phyloP scores from a whole-genome alignment of 2,797 vertebrate species.

The Bradypodion pumilum region DNA sequence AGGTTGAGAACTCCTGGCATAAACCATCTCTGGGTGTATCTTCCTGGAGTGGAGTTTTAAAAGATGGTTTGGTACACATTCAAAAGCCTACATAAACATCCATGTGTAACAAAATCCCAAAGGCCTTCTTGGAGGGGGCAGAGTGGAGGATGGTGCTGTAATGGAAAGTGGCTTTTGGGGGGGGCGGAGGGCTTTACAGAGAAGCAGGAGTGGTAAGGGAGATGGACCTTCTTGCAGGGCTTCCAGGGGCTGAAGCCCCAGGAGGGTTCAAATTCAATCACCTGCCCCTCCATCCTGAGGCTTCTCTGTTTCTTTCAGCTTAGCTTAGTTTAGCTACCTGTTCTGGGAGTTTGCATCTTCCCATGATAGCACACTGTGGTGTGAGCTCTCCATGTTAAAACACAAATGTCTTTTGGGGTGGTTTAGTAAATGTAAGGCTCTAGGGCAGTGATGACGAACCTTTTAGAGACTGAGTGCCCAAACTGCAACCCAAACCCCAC shows the following conservation, averaged over 20 bases:
- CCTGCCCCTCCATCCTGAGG: neutral
- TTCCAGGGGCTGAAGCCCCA: neutral
- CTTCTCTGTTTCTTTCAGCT: neutral
- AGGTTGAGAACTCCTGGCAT: too few species aligned
- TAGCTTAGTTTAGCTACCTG: neutral
- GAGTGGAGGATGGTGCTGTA: neutral
- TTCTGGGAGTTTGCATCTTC: neutral
- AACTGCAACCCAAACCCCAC: too few species aligned
- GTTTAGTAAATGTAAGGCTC: too few species aligned
- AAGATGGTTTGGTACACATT: neutral
- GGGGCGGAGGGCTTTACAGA: neutral
- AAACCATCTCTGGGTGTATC: conserved; percentile 47
- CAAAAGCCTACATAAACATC: neutral
- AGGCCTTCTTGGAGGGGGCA: neutral
- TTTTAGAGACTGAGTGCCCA: too few species aligned
- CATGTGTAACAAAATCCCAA: neutral
- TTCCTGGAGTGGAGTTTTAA: neutral
- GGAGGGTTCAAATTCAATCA: too few species aligned
- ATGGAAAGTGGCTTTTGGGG: neutral
- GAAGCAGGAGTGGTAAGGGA: neutral
- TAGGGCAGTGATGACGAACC: too few species aligned
- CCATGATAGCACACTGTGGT: neutral
- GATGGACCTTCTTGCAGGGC: too few species aligned
- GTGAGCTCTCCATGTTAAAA: neutral
- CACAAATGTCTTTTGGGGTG: neutral